Evolutionary conservation across 2,797 vertebrate genomes (phyloP), one percentile per base, ranked within the genome.

Genomic region (Stomatorhinus walkeri): DNA sequence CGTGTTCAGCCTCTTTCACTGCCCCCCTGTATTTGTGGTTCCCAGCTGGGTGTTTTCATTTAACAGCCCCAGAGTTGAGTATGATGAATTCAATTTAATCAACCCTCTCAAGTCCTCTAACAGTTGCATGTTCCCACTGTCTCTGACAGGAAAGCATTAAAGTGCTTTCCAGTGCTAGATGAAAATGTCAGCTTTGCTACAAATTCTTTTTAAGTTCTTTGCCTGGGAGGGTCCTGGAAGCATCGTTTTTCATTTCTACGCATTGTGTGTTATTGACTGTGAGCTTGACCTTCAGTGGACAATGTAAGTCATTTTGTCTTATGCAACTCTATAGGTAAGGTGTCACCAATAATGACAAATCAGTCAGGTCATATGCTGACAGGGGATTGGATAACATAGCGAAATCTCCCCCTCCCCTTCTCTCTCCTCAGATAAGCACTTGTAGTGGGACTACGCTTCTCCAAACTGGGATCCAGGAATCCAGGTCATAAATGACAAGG

Each of bases 401-500:
- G 43, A 12, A 51, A 3, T 24, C 10, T 6, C 48, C n/a, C 43
- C 48, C 43, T 16, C 81, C 22, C 84, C 89, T 79, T 89, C 6
- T 64, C 88, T 68, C 64, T 88, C 76, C 40, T 36, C 90, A 95
- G 94, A 92, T 91, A 92, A 93, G 88, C 89, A 87, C 59, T 89
- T 81, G 89, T 89, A 88, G 88, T 90, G 91, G 90, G 92, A 91
- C 92, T 89, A 88, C 22, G 90, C 90, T 87, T 91, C 92, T 89
- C 90, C 91, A 91, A 89, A 91, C 88, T 93, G 91, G 92, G 90
- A 93, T 93, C 93, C 93, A 93, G 93, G 91, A 84, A 87, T 90
- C 93, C 92, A 88, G 92, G 90, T 93, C 92, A 93, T 95, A 95
- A 95, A 96, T 95, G 95, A 95, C 94, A 94, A 94, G 94, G 94